Base-by-base conservation (phyloP, 2,888 invertebrate species). In the Drosophila monieri region DNA sequence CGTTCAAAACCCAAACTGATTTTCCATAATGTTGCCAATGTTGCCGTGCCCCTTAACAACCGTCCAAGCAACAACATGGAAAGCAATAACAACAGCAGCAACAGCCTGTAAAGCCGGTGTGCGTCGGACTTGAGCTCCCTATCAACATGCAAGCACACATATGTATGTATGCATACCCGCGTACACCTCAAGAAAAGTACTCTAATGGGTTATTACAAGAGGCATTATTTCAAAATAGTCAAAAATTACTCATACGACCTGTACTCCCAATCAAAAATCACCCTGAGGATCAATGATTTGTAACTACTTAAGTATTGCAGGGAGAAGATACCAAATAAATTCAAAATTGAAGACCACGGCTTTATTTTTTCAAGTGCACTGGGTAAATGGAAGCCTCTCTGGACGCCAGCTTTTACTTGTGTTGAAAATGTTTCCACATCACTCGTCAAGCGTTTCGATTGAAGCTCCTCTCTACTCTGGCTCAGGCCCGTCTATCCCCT, bases 381-480 rank as follows among this genome's bases (percentile, higher is more conserved):
- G 73, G 54, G 1, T 49, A 51, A 68, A 35, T 51, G 59, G 70
- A 51, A 57, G 66, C 41, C 66, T 69, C 68, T 71, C 68, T 66
- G 27, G 55, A 61, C 51, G 37, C 57, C 21, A 32, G 60, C 49
- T 48, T 71, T 51, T 48, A 43, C 72, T 75, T 77, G 80, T 85
- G 83, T 85, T 89, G 83, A 81, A 90, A 91, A 90, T 87, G 90
- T 90, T 90, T 90, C 91, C 90, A 90, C 90, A 91, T 90, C 90
- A 89, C 91, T 89, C 91, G 89, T 90, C 91, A 90, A 91, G 90
- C 90, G 90, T 91, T 91, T 89, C 91, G 86, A 89, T 88, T 90
- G 80, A 84, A 76, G 76, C 58, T 58, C 58, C 58, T 57, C 58
- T 58, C 41, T 41, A 18, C 58, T 12, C 30, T 12, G 10, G 10